phyloP scores from a whole-genome alignment of 2,113 vertebrate genomes.

The Charadrius vociferus region DNA sequence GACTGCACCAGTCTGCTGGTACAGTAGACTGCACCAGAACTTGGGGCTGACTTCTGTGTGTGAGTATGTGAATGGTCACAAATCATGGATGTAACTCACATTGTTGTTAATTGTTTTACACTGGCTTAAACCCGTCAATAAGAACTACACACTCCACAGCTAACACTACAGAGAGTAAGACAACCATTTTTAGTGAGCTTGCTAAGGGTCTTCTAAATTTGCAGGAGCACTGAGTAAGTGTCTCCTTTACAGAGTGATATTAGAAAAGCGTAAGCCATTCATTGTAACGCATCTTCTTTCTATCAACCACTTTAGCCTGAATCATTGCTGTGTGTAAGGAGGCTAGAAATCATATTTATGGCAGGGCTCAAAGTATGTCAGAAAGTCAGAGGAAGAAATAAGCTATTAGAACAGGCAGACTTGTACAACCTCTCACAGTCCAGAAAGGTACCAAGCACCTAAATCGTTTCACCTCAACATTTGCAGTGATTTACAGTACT shows the following conservation, averaged over 20 bases:
- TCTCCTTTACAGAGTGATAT: background rate
- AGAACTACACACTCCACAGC: background rate
- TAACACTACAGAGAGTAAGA: background rate
- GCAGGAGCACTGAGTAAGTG: background rate
- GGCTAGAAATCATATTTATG: background rate
- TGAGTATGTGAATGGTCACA: background rate
- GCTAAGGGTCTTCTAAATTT: background rate
- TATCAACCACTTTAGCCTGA: constrained; percentile 5
- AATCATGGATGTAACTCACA: background rate
- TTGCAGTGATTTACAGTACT: background rate
- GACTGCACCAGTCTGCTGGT: background rate
- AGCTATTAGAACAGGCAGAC: background rate
- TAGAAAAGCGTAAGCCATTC: constrained; percentile 10
- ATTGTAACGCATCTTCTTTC: background rate
- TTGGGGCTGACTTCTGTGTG: background rate
- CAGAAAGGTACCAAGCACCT: background rate
- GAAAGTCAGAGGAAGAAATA: background rate
- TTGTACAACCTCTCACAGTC: background rate
- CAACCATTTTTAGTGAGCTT: background rate
- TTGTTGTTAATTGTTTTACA: background rate
- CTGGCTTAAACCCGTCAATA: background rate
- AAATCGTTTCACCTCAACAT: background rate
- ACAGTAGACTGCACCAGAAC: background rate
- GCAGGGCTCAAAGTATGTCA: background rate
- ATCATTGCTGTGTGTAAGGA: background rate